phyloP scores from a whole-genome alignment of 1,140 invertebrate species.

The Drosophila watanabei region DNA sequence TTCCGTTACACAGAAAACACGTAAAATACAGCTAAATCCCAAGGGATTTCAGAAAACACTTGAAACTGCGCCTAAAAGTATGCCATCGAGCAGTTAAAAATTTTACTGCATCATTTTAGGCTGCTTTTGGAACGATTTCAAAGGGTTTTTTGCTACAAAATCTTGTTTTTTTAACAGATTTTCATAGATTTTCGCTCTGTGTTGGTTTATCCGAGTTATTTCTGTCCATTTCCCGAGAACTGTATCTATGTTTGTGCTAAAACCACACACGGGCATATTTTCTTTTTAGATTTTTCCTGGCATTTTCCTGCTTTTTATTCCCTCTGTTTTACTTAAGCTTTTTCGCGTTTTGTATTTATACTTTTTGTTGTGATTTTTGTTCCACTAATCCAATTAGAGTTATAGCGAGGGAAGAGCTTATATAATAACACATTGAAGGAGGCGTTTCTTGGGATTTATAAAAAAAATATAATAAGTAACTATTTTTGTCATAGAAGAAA shows the following conservation, averaged over 20 bases:
- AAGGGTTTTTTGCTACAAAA: not conserved
- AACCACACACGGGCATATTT: conserved; percentile 14
- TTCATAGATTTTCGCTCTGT: not conserved
- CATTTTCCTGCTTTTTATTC: conserved; percentile 5
- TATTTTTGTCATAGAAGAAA: not conserved
- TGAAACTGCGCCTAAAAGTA: not conserved
- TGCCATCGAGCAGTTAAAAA: not conserved
- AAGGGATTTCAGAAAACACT: not conserved
- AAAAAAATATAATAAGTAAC: not conserved
- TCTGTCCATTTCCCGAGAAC: conserved; percentile 3
- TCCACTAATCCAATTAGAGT: conserved; percentile 42
- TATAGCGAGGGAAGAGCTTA: not conserved
- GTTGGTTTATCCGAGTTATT: conserved; percentile 7
- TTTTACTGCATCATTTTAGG: not conserved
- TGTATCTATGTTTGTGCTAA: conserved; percentile 1
- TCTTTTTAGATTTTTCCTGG: conserved; percentile 15
- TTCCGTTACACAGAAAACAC: not conserved
- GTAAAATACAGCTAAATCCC: not conserved
- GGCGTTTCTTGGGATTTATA: not conserved
- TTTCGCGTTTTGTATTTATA: conserved; percentile 5
- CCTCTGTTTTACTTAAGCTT: conserved; percentile 13
- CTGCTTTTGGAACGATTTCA: not conserved
- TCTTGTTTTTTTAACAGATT: not conserved
- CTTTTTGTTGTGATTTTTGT: not conserved
- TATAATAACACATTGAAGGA: not conserved